These are phyloP conservation scores for Adelges cooleyi DNA, from an alignment of 1,140 invertebrate genomes.

Conservation along the genomic window DNA sequence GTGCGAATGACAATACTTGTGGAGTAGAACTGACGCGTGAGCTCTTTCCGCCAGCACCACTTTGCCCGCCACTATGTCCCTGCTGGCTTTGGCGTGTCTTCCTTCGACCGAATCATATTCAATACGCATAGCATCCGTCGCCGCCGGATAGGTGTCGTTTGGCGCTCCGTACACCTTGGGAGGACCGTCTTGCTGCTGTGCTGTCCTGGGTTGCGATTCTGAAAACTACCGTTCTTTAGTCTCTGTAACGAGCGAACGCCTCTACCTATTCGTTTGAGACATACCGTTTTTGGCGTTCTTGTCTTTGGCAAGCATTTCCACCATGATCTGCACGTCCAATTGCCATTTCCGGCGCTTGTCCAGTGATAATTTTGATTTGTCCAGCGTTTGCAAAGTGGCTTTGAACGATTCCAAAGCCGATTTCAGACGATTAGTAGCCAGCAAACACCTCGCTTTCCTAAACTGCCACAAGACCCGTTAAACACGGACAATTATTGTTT, in stretches of 20 bases:
- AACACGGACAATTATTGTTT: neutral
- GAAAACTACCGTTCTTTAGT: too few species aligned
- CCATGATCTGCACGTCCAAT: conserved; percentile 57
- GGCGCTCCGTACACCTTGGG: neutral
- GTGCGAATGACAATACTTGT: conserved; percentile 54
- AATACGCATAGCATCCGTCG: conserved; percentile 46
- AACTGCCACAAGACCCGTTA: too few species aligned
- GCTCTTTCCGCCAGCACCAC: conserved; percentile 61
- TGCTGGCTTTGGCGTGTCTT: conserved; percentile 50
- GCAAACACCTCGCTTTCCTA: conserved; percentile 54
- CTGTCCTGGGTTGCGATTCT: too few species aligned
- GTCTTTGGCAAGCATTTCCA: conserved; percentile 48
- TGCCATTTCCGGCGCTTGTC: conserved; percentile 54
- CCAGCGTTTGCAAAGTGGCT: conserved; percentile 49
- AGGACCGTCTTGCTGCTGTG: too few species aligned
- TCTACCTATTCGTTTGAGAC: too few species aligned
- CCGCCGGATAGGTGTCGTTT: conserved; percentile 41
- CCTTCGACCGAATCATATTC: conserved; percentile 36
- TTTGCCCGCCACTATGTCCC: conserved; percentile 53
- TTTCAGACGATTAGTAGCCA: conserved; percentile 55
- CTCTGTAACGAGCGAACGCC: too few species aligned
- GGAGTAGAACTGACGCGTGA: conserved; percentile 58
- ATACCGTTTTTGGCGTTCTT: conserved; percentile 34
- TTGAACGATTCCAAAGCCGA: conserved; percentile 55
- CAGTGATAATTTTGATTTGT: conserved; percentile 49